Conservation (phyloP, 1,140 invertebrate species). For the Platyscapa corneri region DNA sequence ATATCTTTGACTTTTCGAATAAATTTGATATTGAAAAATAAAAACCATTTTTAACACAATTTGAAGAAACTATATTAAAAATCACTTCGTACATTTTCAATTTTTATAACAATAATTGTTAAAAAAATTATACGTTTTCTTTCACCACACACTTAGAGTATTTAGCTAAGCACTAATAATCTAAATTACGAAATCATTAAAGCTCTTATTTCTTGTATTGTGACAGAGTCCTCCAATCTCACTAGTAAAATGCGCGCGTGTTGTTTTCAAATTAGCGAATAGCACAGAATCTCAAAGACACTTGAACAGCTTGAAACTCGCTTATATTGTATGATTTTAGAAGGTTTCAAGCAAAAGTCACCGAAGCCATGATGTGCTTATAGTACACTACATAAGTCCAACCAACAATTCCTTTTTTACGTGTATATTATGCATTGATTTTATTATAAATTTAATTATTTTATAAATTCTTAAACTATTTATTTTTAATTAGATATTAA, state of each 20-base stretch:
- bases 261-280: slow-evolving; percentile 24
- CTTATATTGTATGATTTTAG: slow-evolving; percentile 40
- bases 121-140: not conserved
- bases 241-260: not conserved
- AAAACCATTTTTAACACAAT: not conserved
- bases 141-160: not conserved
- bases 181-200: slow-evolving; percentile 5
- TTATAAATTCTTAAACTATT: slow-evolving; percentile 10
- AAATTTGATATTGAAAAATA: not conserved
- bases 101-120: not conserved
- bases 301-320: not conserved
- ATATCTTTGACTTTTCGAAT: too few relatives aligned
- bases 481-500: slow-evolving; percentile 9
- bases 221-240: slow-evolving; percentile 18
- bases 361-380: slow-evolving; percentile 50
- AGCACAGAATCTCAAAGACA: slow-evolving; percentile 14
- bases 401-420: not conserved
- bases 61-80: not conserved
- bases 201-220: slow-evolving; percentile 28
- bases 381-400: not conserved
- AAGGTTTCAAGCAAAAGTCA: slow-evolving; percentile 43
- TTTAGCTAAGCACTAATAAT: not conserved
- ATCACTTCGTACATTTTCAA: not conserved
- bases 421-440: not conserved
- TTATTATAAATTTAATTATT: too few relatives aligned